These are phyloP conservation scores for Dasyornis broadbenti DNA, from an alignment of 2,113 vertebrate genomes.

Conservation along the genomic window DNA sequence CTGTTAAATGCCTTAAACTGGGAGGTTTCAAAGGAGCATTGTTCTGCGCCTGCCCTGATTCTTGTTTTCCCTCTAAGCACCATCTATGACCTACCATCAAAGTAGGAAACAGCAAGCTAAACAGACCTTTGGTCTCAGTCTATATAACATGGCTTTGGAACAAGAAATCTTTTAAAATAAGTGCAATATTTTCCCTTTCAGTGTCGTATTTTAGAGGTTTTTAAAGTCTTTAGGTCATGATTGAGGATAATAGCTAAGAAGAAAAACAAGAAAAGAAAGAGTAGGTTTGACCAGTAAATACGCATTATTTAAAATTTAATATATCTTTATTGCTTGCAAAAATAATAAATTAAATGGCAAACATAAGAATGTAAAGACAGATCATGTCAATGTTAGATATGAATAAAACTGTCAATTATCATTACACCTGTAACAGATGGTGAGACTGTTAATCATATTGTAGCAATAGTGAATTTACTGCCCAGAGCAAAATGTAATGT, in stretches of 20 bases:
- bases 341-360: neutral
- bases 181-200: neutral
- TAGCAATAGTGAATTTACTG: neutral
- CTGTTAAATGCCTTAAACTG: conserved; percentile 1
- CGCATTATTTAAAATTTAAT: neutral
- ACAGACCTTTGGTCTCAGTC: neutral
- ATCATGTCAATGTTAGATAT: neutral
- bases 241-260: neutral
- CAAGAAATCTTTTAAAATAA: neutral
- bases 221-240: neutral
- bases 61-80: neutral
- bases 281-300: neutral
- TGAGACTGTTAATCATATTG: neutral
- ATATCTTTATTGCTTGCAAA: neutral
- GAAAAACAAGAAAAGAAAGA: neutral
- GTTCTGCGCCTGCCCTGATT: neutral
- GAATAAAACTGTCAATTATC: neutral
- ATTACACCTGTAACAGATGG: neutral
- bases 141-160: neutral
- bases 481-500: neutral
- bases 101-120: neutral
- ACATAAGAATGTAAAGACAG: neutral
- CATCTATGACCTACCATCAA: neutral
- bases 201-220: neutral
- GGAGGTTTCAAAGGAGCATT: neutral